Evolutionary conservation across 1,140 invertebrate genomes (phyloP).

Genomic region (Heliconius eleuchia): DNA sequence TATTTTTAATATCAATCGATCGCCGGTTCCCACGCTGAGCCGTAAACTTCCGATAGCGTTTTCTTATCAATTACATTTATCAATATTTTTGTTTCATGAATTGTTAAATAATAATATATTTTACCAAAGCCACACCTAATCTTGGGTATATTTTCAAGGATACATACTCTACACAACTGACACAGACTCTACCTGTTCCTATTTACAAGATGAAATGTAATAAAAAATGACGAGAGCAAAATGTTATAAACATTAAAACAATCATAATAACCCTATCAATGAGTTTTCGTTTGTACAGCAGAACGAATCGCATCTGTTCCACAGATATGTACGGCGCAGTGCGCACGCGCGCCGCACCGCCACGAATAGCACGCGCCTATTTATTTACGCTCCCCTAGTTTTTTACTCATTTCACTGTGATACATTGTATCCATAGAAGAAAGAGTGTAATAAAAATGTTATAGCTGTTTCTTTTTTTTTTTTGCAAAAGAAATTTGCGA

Average conservation of each 20-base stretch:
- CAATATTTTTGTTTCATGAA: background rate
- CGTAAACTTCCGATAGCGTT: background rate
- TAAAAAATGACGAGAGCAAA: background rate
- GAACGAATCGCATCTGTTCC: slow-evolving; percentile 22
- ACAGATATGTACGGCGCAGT: slow-evolving; percentile 21
- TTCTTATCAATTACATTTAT: slow-evolving; percentile 10
- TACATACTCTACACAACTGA: background rate
- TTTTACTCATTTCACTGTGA: slow-evolving; percentile 50
- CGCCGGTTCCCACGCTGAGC: background rate
- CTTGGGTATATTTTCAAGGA: background rate
- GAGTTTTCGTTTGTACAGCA: background rate
- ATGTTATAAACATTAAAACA: background rate
- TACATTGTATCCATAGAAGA: background rate
- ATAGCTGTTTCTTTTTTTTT: background rate
- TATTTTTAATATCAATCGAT: slow-evolving; percentile 33
- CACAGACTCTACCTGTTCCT: background rate
- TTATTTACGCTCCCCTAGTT: slow-evolving; percentile 68
- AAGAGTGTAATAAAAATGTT: background rate
- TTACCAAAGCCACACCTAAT: background rate
- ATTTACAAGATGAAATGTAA: background rate
- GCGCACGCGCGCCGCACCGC: slow-evolving; percentile 57
- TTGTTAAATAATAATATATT: background rate
- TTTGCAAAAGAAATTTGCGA: background rate
- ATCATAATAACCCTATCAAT: slow-evolving; percentile 15
- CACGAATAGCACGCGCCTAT: slow-evolving; percentile 66